These are phyloP conservation scores for Xanthorhoe designata DNA, from an alignment of 2,888 invertebrate genomes.

Conservation along the genomic window DNA sequence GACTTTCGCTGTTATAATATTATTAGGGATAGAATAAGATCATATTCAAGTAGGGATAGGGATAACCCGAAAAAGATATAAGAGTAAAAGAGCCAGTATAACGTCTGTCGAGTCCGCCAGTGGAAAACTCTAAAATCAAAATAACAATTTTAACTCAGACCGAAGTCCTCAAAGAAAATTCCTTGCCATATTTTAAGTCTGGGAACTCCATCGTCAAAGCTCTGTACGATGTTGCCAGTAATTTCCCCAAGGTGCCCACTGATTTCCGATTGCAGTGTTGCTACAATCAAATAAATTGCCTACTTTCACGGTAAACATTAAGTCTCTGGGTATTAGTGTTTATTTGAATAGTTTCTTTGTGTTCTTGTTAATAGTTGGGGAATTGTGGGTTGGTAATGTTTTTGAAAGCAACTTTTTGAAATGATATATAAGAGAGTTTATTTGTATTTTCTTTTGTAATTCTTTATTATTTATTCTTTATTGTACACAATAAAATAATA, in stretches of 20 bases:
- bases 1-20: too few species aligned
- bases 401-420: not conserved
- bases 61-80: too few species aligned
- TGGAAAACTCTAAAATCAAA: too few species aligned
- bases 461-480: too few species aligned
- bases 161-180: conserved; percentile 11
- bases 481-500: too few species aligned
- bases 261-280: conserved; percentile 64
- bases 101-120: too few species aligned
- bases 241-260: conserved; percentile 69
- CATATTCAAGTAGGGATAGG: too few species aligned
- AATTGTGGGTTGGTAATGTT: not conserved
- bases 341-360: conserved; percentile 38
- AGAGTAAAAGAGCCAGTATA: too few species aligned
- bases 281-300: conserved; percentile 66
- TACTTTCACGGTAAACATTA: conserved; percentile 56
- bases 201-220: conserved; percentile 35
- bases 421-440: not conserved
- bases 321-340: conserved; percentile 43
- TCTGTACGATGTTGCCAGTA: conserved; percentile 53
- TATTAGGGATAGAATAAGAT: too few species aligned
- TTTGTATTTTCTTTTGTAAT: too few species aligned
- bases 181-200: conserved; percentile 15
- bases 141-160: too few species aligned
- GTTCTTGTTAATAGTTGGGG: conserved; percentile 9